phyloP scores from a whole-genome alignment of 2,888 invertebrate genomes.

The Hetaerina titia region DNA sequence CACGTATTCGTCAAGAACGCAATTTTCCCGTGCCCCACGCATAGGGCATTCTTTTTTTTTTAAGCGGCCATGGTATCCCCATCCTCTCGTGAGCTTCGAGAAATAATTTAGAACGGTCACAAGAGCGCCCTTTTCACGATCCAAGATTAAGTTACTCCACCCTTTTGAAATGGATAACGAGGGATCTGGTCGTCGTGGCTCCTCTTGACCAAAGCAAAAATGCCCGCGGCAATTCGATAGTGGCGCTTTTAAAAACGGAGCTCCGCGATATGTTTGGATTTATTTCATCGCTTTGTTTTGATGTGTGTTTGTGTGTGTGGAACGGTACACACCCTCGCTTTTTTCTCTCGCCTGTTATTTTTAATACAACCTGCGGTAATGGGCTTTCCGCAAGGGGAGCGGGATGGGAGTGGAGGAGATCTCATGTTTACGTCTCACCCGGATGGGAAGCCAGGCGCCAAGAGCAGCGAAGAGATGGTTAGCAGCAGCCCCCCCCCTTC shows the following conservation, averaged over 20 bases:
- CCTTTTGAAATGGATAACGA: slow-evolving; percentile 28
- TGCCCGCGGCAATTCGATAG: background rate
- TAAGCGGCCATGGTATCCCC: background rate
- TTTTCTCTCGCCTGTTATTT: slow-evolving; percentile 8
- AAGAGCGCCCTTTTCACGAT: background rate
- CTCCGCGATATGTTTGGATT: slow-evolving; percentile 15
- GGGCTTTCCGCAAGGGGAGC: background rate
- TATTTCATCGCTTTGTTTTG: background rate
- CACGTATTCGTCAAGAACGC: too few relatives aligned
- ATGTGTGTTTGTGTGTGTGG: background rate
- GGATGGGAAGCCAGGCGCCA: slow-evolving; percentile 30
- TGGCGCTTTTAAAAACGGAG: background rate
- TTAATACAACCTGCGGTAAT: slow-evolving; percentile 20
- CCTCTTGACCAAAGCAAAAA: background rate
- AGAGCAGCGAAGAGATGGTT: background rate
- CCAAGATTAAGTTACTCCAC: background rate
- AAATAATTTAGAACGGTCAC: background rate
- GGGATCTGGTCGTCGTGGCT: background rate
- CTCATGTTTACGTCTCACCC: slow-evolving; percentile 31
- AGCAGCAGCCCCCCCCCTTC: background rate
- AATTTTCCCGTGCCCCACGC: too few relatives aligned
- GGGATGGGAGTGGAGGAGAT: background rate
- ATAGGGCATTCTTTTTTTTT: too few relatives aligned
- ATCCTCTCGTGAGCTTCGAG: background rate
- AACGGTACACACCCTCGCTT: background rate